Evolutionary conservation across 2,797 vertebrate genomes (phyloP), one percentile per base, ranked within the genome.

Genomic region (Takifugu ocellatus): DNA sequence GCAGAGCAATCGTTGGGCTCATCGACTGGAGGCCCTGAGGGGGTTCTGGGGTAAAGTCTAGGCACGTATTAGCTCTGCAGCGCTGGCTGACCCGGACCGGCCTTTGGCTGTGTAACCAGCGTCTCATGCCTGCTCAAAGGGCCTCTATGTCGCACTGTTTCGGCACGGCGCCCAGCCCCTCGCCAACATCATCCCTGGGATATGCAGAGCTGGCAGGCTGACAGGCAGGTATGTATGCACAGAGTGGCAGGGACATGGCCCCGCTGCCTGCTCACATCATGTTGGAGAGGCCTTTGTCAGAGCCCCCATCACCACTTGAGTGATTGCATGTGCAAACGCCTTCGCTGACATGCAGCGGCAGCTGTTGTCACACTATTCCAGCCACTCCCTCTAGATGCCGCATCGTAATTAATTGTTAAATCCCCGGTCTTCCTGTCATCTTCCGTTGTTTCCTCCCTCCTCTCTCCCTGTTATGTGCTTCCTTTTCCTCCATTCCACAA

Each of bases 121-220:
- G 24, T 72, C 79, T 82, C 76, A 75, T 81, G 62, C 68, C 68
- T 66, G 49, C 69, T 83, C 75, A 81, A 79, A 84, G 65, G 74
- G 58, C 52, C 62, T 73, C 67, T 72, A 70, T 70, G 63, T 70
- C 21, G 1, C 21, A 21, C 21, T 21, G 21, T 21, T 21, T 21
- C 21, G 21, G 21, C 21, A 21, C 21, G 21, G 21, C 21, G 21
- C 21, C 51, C 6, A 65, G 74, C 64, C 72, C 61, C 68, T 51
- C 61, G 52, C 72, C 66, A 84, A 45, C 66, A 60, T 66, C 67
- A 48, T 81, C 77, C 5, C 17, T 49, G 62, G 72, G 63, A 63
- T 21, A 21, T 21, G 21, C 21, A 21, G 21, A 21, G 21, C 21
- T 21, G 21, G 21, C 21, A 21, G 21, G 21, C 21, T 21, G 21